phyloP scores from a whole-genome alignment of 1,140 invertebrate genomes.

The Caenorhabditis remanei region DNA sequence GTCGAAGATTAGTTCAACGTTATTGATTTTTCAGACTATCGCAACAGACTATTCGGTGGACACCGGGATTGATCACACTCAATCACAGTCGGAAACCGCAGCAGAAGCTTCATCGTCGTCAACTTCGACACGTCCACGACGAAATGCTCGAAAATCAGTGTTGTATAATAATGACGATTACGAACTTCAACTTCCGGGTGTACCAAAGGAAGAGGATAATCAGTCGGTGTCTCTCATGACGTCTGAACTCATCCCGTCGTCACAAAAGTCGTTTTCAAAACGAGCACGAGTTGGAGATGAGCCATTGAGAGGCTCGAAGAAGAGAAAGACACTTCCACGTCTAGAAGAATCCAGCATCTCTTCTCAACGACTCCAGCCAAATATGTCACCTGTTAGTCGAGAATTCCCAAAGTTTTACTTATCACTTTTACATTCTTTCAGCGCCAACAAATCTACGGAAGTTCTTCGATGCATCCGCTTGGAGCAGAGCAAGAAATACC shows the following conservation, averaged over 20 bases:
- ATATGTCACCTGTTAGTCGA: neutral
- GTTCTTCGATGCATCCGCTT: neutral
- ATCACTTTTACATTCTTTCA: neutral
- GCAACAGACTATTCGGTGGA: neutral
- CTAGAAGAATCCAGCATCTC: neutral
- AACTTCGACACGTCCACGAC: constrained; percentile 6
- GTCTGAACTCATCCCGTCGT: neutral
- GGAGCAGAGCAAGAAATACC: constrained; percentile 3
- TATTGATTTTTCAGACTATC: neutral
- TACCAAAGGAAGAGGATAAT: constrained; percentile 44
- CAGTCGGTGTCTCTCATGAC: neutral
- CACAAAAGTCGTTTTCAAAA: neutral
- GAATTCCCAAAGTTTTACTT: neutral
- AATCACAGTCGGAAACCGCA: neutral
- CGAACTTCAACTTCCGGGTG: constrained; percentile 43
- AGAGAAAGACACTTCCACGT: neutral
- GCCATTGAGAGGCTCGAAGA: neutral
- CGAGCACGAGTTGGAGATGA: neutral
- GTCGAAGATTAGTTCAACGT: no score
- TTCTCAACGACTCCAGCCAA: neutral
- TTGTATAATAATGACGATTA: constrained; percentile 57
- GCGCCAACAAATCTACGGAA: neutral
- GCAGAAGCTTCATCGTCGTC: neutral
- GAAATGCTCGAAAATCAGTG: constrained; percentile 58
- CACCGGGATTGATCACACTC: neutral